These are phyloP conservation scores for Trisateles emortualis DNA, from an alignment of 2,888 invertebrate genomes.

Conservation along the genomic window DNA sequence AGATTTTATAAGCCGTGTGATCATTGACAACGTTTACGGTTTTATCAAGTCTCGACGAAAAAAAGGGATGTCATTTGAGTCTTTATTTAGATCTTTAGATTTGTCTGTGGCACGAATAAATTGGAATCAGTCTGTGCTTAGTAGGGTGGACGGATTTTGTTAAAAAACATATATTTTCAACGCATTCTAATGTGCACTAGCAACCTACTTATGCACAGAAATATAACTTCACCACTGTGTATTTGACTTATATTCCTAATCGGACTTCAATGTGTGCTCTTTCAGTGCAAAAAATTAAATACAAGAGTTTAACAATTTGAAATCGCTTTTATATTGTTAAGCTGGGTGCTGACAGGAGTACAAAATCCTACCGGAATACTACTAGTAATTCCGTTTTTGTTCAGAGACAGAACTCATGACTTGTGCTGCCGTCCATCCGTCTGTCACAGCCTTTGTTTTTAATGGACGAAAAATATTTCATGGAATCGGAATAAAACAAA, in stretches of 20 bases:
- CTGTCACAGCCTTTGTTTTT: slow-evolving; percentile 31
- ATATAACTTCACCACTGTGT: no score
- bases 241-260: no score
- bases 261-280: no score
- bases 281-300: background rate
- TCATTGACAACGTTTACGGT: slow-evolving; percentile 7
- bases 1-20: slow-evolving; percentile 12
- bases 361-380: slow-evolving; percentile 17
- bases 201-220: no score
- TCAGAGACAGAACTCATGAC: slow-evolving; percentile 24
- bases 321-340: slow-evolving; percentile 27
- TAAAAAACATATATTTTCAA: no score
- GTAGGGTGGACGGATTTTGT: no score
- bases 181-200: no score
- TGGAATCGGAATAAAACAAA: slow-evolving; percentile 11
- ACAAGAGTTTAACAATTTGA: slow-evolving; percentile 4
- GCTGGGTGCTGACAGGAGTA: slow-evolving; percentile 15
- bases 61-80: no score
- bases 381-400: slow-evolving; percentile 26
- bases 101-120: no score
- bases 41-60: no score
- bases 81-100: no score
- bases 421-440: slow-evolving; percentile 27
- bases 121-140: no score
- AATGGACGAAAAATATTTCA: slow-evolving; percentile 19